Evolutionary conservation across 2,888 invertebrate genomes (phyloP), one percentile per base, ranked within the genome.

Genomic region (Ennomos erosarius): DNA sequence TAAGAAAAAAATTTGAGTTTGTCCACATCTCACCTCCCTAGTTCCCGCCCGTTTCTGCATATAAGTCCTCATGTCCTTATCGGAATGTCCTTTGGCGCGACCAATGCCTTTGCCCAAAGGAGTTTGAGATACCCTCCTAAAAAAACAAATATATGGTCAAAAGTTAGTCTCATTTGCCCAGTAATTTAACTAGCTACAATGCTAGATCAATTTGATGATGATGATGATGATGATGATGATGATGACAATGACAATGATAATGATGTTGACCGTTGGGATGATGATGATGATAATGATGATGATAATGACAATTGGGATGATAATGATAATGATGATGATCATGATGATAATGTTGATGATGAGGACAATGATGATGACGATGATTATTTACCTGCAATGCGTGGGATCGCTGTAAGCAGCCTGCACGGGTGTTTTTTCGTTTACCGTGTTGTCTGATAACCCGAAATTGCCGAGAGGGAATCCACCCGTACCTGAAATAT

Each of bases 41-140:
- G 86, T 82, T 68, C 81, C 84, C 68, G 85, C 78, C 59, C 87
- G 64, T 72, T 83, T 80, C 70, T 85, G 89, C 82, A 86, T 87
- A 76, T 82, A 90, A 1, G 81, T 85, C 54, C 82, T 79, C 59
- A 93, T 92, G 49, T 94, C 94, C 62, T 93, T 94, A 62, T 94
- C 94, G 0, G 94, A 94, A 69, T 93, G 93, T 0, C 94, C 93
- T 65, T 94, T 94, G 0, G 93, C 90, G 0, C 94, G 78, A 0
- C 89, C 87, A 49, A 93, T 88, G 0, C 93, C 93, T 62, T 84
- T 87, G 0, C 88, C 90, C 0, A 92, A 68, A 0, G 89, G 84
- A 0, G 85, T 76, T 0, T 82, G 64, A 0, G 91, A 91, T 0
- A 81, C 81, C 37, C 91, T 68, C 49, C 91, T 91, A 26, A 26